Conservation (phyloP, 2,888 invertebrate species). For the Biston betularia region DNA sequence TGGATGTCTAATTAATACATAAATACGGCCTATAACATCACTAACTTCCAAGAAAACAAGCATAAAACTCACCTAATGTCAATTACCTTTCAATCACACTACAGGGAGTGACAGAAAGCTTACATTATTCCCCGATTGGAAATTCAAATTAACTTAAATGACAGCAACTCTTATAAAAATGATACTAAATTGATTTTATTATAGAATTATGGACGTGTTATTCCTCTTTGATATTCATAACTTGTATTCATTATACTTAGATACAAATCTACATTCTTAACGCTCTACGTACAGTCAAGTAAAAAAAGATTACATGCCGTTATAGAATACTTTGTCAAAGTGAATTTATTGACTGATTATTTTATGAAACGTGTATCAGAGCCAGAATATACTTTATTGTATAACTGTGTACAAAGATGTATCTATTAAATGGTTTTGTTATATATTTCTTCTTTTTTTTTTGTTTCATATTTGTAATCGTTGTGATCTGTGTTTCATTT, state of each 20-base stretch:
- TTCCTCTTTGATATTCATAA: slow-evolving; percentile 15
- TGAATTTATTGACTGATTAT: neutral
- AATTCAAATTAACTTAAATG: slow-evolving; percentile 22
- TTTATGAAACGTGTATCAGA: neutral
- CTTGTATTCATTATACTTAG: slow-evolving; percentile 23
- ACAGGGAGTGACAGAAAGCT: slow-evolving; percentile 13
- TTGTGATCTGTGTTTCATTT: too few relatives aligned
- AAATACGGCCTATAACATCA: slow-evolving; percentile 3
- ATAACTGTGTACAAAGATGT: too few relatives aligned
- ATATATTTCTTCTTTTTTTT: too few relatives aligned
- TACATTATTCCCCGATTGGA: slow-evolving; percentile 21
- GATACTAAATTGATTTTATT: slow-evolving; percentile 26
- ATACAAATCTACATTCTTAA: slow-evolving; percentile 34
- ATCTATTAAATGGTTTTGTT: too few relatives aligned
- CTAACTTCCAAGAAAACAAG: slow-evolving; percentile 1
- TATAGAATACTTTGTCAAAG: slow-evolving; percentile 11
- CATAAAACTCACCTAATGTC: slow-evolving; percentile 1
- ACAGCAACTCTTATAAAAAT: slow-evolving; percentile 21
- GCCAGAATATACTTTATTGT: too few relatives aligned
- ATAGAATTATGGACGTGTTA: slow-evolving; percentile 16
- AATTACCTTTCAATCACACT: slow-evolving; percentile 26
- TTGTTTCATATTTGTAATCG: too few relatives aligned
- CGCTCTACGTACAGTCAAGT: neutral
- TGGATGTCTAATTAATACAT: neutral
- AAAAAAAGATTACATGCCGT: neutral